Evolutionary conservation across 2,113 vertebrate species (phyloP).

Genomic region (Tupaia chinensis): DNA sequence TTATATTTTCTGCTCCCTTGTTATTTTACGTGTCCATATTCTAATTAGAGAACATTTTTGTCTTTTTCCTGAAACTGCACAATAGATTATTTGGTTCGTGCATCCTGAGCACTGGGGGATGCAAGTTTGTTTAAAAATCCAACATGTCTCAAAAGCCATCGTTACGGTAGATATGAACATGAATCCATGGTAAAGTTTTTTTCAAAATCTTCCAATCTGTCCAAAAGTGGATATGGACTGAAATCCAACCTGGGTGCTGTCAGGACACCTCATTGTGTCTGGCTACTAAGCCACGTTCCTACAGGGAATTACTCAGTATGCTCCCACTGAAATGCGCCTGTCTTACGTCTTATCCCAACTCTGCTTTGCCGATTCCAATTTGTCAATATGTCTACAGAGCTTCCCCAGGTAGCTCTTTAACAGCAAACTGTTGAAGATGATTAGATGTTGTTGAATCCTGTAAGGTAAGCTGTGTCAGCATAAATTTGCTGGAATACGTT

Average conservation of each 20-base stretch:
- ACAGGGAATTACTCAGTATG: neutral
- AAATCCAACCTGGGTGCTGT: neutral
- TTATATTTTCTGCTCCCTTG: slow-evolving; percentile 2
- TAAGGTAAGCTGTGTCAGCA: neutral
- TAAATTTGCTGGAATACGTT: neutral
- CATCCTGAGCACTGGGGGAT: neutral
- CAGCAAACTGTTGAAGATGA: neutral
- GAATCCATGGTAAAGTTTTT: neutral
- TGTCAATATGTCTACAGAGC: neutral
- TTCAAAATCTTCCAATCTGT: slow-evolving; percentile 17
- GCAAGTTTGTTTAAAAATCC: neutral
- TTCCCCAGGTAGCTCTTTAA: neutral
- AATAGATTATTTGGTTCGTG: neutral
- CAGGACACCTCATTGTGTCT: neutral
- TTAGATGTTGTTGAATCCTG: neutral
- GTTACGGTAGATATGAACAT: neutral
- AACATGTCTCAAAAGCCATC: neutral
- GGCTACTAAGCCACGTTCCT: neutral
- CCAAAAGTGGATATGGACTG: neutral
- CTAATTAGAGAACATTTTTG: neutral
- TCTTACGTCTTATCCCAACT: neutral
- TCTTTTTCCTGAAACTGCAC: slow-evolving; percentile 9
- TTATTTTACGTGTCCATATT: slow-evolving; percentile 16
- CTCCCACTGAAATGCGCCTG: neutral
- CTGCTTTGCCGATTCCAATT: neutral